Evolutionary conservation across 2,888 invertebrate species (phyloP), one percentile per base, ranked within the genome.

Genomic region (Yponomeuta malinellus): DNA sequence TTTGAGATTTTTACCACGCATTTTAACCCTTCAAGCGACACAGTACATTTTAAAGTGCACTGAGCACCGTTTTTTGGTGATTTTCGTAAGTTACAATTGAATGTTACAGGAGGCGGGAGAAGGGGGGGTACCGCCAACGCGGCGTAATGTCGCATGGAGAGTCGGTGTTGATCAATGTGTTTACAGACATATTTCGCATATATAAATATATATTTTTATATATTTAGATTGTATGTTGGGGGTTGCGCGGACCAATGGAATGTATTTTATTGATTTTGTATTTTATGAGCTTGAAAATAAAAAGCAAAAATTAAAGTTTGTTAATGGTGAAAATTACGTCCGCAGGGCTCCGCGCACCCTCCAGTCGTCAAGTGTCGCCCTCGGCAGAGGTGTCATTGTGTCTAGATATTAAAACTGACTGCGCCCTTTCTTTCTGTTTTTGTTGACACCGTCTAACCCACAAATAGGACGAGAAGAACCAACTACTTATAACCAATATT

Each of bases 401-500:
- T 78, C 86, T 90, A 88, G 87, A 87, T 84, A 79, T 87, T 85
- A 84, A 83, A 89, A 92, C 91, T 93, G 91, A 92, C 89, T 93
- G 89, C 90, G 91, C 82, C 90, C 91, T 90, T 92, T 93, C 93
- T 93, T 93, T 94, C 94, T 94, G 94, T 94, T 94, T 94, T 95
- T 95, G 94, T 94, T 94, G 94, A 91, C 92, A 89, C 88, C 91
- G 89, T 92, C 91, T 94, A 94, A 94, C 94, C 90, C 90, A 90
- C 82, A 79, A 79, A 94, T 95, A 97, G 97, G 97, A 97, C 95
- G 97, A 97, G 96, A 97, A 97, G 95, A 97, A 97, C 94, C 97
- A 97, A 95, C 96, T 97, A 94, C 95, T 97, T 94, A 96, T 97
- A 94, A 96, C 97, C 94, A 97, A 97, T 95, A 96, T 97, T 94